phyloP scores from a whole-genome alignment of 2,113 vertebrate species.

The Clarias macrocephalus region DNA sequence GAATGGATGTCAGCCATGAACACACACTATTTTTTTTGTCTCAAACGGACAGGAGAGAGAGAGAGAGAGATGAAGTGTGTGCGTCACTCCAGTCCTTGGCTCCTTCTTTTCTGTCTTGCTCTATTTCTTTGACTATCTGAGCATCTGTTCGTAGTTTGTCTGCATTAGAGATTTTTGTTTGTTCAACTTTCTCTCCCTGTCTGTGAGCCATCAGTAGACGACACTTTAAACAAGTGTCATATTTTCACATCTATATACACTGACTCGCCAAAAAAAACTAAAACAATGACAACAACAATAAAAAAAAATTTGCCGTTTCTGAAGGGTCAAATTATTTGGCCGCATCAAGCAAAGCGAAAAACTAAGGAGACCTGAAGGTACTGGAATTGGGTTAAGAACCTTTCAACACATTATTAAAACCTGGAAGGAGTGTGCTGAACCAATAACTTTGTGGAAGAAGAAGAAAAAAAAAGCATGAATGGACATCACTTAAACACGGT shows the following conservation, averaged over 20 bases:
- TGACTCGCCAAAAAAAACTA: too few relatives aligned
- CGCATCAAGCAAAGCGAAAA: too few relatives aligned
- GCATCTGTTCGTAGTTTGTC: conserved; percentile 52
- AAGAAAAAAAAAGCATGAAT: too few relatives aligned
- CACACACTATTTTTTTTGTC: conserved; percentile 59
- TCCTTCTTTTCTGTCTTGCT: conserved; percentile 37
- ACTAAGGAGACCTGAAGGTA: too few relatives aligned
- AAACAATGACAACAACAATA: too few relatives aligned
- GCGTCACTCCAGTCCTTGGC: conserved; percentile 58
- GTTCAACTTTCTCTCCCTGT: conserved; percentile 54
- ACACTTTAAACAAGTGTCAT: conserved; percentile 61
- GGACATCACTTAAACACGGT: too few relatives aligned
- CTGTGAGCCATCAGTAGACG: conserved; percentile 70
- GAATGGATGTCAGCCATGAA: conserved; percentile 52
- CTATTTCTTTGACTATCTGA: conserved; percentile 39
- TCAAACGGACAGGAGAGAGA: conserved; percentile 4
- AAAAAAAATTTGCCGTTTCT: too few relatives aligned
- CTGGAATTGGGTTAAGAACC: too few relatives aligned
- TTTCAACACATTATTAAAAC: too few relatives aligned
- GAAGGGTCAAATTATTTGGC: too few relatives aligned
- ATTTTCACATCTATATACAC: neutral
- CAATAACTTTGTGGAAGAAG: too few relatives aligned
- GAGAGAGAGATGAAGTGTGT: conserved; percentile 21
- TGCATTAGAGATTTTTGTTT: conserved; percentile 53
- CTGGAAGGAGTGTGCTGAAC: too few relatives aligned